A percentile compares a stretch with the other conserved stretches of the same genome.
Conservation (phyloP, 2,888 invertebrate genomes). For the Platynereis dumerilii region DNA sequence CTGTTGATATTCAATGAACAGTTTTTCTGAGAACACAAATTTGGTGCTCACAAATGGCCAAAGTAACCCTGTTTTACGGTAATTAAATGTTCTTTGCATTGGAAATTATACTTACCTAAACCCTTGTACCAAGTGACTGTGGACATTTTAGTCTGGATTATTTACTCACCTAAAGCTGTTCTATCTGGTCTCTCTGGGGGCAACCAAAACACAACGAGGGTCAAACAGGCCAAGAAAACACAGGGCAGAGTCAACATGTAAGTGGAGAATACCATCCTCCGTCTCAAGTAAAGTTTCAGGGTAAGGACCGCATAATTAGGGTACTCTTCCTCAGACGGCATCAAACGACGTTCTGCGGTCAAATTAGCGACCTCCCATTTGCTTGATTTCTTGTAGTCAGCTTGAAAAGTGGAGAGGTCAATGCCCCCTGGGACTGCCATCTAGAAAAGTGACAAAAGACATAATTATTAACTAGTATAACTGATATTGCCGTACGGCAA, state of each 20-base stretch:
- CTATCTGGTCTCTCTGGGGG: conserved; percentile 28
- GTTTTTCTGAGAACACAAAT: too few species aligned
- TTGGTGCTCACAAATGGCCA: too few species aligned
- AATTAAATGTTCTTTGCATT: too few species aligned
- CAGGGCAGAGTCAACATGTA: conserved; percentile 31
- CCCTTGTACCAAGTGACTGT: too few species aligned
- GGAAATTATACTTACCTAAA: too few species aligned
- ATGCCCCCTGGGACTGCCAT: conserved; percentile 24
- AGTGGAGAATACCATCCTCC: conserved; percentile 27
- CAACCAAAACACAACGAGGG: conserved; percentile 29
- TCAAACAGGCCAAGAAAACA: conserved; percentile 28
- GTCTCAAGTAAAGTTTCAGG: conserved; percentile 20
- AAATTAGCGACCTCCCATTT: conserved; percentile 18
- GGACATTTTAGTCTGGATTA: too few species aligned
- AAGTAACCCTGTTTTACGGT: too few species aligned
- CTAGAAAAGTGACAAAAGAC: conserved; percentile 5
- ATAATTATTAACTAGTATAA: too few species aligned
- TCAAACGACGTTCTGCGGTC: conserved; percentile 8
- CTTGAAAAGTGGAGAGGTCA: conserved; percentile 24
- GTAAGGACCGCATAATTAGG: conserved; percentile 26
- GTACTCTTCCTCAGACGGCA: conserved; percentile 16
- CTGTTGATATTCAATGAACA: too few species aligned
- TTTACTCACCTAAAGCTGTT: conserved; percentile 26
- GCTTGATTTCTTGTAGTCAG: conserved; percentile 23
- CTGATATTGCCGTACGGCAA: too few species aligned